These are phyloP conservation scores for Typhlichthys eigenmanni DNA, from an alignment of 2,797 vertebrate species.

Conservation along the genomic window DNA sequence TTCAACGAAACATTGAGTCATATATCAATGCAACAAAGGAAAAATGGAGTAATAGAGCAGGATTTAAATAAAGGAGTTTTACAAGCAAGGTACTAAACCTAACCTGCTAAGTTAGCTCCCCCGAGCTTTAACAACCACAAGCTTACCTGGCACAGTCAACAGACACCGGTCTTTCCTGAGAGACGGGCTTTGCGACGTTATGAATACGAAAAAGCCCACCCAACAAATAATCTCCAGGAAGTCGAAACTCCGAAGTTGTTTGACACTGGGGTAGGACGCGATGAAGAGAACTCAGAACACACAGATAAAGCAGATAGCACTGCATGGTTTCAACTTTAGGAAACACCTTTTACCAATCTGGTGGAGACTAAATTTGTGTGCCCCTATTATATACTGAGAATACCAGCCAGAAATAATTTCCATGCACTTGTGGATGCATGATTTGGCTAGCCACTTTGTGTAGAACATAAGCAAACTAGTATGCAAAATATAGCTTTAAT, in stretches of 20 bases:
- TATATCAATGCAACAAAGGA: too few species aligned
- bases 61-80: too few species aligned
- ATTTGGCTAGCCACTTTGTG: conserved; percentile 9
- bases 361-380: conserved; percentile 2
- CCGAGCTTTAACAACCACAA: background rate
- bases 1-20: background rate
- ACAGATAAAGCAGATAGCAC: conserved; percentile 17
- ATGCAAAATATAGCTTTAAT: conserved; percentile 39
- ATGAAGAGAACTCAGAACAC: conserved; percentile 31
- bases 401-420: conserved; percentile 32
- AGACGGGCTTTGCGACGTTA: background rate
- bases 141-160: conserved; percentile 68
- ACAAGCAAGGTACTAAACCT: too few species aligned
- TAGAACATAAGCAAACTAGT: conserved; percentile 48
- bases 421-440: conserved; percentile 24
- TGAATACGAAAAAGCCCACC: conserved; percentile 76
- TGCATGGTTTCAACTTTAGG: conserved; percentile 22
- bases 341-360: background rate
- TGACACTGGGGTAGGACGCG: conserved; percentile 4
- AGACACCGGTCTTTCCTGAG: conserved; percentile 40
- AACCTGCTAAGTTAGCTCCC: too few species aligned
- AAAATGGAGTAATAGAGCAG: too few species aligned
- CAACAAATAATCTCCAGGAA: conserved; percentile 69
- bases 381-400: background rate
- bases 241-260: conserved; percentile 55